These are phyloP conservation scores for Drosophila bunnanda DNA, from an alignment of 2,888 invertebrate genomes.

Conservation along the genomic window DNA sequence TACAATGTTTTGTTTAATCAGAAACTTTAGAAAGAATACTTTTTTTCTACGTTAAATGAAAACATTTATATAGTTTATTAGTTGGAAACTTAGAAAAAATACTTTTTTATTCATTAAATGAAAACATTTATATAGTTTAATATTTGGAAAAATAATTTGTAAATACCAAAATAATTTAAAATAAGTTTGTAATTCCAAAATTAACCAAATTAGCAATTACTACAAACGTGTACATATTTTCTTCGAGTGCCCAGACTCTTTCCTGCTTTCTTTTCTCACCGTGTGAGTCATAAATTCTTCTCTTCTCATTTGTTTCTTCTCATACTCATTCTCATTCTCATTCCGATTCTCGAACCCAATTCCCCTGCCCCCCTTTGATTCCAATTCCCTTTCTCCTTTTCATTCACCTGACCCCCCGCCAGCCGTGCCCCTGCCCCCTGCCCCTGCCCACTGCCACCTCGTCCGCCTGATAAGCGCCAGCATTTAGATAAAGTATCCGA, in stretches of 20 bases:
- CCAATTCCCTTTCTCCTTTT: conserved; percentile 22
- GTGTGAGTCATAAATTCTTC: conserved; percentile 72
- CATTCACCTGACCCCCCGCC: conserved; percentile 34
- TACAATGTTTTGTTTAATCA: background rate
- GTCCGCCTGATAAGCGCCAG: conserved; percentile 71
- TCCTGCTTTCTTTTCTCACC: background rate
- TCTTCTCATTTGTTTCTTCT: conserved; percentile 20
- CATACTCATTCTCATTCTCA: conserved; percentile 3
- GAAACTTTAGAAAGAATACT: background rate
- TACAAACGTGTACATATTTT: background rate
- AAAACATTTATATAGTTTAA: background rate
- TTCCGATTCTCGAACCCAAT: background rate
- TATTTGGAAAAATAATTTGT: background rate
- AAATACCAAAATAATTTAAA: too few relatives aligned
- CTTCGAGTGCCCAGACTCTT: conserved; percentile 39
- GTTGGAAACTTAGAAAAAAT: background rate
- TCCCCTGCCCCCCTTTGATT: conserved; percentile 1
- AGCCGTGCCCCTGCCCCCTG: conserved; percentile 6
- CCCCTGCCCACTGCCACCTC: conserved; percentile 13
- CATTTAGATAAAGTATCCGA: conserved; percentile 68
- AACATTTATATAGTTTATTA: background rate
- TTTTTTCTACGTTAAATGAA: too few relatives aligned
- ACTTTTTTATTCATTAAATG: too few relatives aligned
- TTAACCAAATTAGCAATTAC: background rate
- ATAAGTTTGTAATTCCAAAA: background rate